Percentiles rank a stretch among this genome's conserved stretches.
These are phyloP conservation scores for Lethocerus indicus DNA, from an alignment of 1,140 invertebrate species.

Conservation along the genomic window DNA sequence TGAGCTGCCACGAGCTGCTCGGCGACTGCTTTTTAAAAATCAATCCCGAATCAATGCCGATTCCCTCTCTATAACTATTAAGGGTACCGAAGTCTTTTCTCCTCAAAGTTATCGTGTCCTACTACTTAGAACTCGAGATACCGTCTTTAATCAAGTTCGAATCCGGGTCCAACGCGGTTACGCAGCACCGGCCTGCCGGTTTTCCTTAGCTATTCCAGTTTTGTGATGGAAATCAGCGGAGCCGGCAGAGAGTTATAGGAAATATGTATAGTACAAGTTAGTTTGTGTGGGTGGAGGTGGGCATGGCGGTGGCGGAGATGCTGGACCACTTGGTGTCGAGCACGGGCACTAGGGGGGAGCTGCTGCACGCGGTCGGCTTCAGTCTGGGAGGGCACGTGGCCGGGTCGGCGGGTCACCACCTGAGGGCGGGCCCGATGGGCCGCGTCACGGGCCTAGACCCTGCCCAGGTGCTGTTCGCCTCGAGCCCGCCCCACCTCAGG, in stretches of 20 bases:
- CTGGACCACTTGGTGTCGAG: slow-evolving; percentile 16
- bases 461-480: slow-evolving; percentile 21
- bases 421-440: slow-evolving; percentile 20
- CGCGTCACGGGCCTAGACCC: slow-evolving; percentile 26
- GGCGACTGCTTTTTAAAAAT: no score
- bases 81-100: no score
- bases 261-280: background rate
- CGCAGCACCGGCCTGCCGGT: slow-evolving; percentile 9
- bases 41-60: no score
- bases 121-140: no score
- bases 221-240: background rate
- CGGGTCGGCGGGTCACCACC: slow-evolving; percentile 21
- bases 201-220: background rate
- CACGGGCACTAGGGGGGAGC: slow-evolving; percentile 12
- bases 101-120: no score
- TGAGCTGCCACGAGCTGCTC: no score
- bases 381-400: slow-evolving; percentile 22
- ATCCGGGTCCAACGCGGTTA: no score
- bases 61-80: no score
- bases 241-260: background rate
- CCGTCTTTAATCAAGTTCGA: no score
- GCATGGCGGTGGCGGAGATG: slow-evolving; percentile 12
- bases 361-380: slow-evolving; percentile 21
- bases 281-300: slow-evolving; percentile 2
- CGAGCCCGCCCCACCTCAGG: slow-evolving; percentile 15